phyloP scores from a whole-genome alignment of 2,113 vertebrate genomes.

The Heloderma charlesbogerti region DNA sequence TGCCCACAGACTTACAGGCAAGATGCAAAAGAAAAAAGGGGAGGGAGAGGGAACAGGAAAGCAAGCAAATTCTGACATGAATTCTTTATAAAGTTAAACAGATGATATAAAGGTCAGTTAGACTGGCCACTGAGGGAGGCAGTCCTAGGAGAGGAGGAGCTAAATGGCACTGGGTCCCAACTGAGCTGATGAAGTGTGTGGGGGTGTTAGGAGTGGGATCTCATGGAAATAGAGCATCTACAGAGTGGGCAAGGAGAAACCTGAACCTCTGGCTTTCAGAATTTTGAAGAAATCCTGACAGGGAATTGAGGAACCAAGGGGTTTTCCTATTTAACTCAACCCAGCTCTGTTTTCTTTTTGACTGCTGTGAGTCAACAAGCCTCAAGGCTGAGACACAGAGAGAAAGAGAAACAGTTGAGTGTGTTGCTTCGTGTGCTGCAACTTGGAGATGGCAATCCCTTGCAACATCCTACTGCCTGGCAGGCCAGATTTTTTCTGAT shows the following conservation, averaged over 20 bases:
- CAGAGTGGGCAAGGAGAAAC: background rate
- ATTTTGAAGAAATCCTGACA: background rate
- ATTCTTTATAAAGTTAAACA: background rate
- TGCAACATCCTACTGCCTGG: background rate
- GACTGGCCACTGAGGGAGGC: background rate
- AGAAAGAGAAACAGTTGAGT: background rate
- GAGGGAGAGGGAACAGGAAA: background rate
- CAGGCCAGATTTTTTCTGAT: background rate
- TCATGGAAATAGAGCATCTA: background rate
- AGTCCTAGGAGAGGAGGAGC: background rate
- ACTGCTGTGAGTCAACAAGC: background rate
- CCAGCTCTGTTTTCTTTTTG: background rate
- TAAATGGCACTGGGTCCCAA: background rate
- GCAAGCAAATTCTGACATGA: background rate
- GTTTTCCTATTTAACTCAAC: background rate
- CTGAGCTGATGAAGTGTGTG: background rate
- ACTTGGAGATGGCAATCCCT: background rate
- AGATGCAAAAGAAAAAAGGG: background rate
- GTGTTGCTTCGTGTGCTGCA: background rate
- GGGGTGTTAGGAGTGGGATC: background rate
- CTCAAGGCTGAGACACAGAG: background rate
- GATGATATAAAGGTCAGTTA: background rate
- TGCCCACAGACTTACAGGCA: background rate
- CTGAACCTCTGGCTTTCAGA: background rate
- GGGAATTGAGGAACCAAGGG: background rate